Evolutionary conservation across 2,113 vertebrate genomes (phyloP).

Genomic region (Tor tambroides): DNA sequence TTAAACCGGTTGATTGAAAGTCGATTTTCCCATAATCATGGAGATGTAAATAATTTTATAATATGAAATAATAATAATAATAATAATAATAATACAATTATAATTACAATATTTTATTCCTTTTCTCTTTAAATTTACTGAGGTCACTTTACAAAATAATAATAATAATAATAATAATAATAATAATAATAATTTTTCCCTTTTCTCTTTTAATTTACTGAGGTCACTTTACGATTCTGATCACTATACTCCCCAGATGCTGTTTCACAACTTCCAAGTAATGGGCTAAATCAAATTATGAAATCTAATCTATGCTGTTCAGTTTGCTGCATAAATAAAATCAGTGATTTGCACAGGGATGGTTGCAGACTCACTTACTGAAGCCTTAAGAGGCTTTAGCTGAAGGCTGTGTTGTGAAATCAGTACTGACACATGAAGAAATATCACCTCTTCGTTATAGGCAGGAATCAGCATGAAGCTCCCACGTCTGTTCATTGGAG

Average conservation of each 20-base stretch:
- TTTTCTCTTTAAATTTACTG: not conserved
- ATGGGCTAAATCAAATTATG: constrained; percentile 29
- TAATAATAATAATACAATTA: not conserved
- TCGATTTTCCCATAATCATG: not conserved
- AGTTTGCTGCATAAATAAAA: constrained; percentile 48
- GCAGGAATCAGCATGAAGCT: constrained; percentile 61
- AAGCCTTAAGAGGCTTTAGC: constrained; percentile 67
- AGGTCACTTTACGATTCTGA: not conserved
- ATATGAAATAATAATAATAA: not conserved
- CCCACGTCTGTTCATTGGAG: constrained; percentile 69
- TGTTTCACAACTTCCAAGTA: constrained; percentile 28
- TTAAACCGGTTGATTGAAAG: not conserved
- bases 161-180: too few species aligned
- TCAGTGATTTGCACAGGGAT: constrained; percentile 49
- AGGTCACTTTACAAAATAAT: not conserved
- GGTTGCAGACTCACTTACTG: constrained; percentile 53
- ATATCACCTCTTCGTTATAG: constrained; percentile 51
- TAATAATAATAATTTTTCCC: not conserved
- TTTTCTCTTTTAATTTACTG: not conserved
- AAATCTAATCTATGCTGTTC: constrained; percentile 54
- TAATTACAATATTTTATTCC: not conserved
- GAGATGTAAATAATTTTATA: not conserved
- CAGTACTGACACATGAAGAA: constrained; percentile 59
- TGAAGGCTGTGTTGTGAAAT: constrained; percentile 63
- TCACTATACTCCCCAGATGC: not conserved